Percentiles rank a stretch among this genome's conserved stretches.
These are phyloP conservation scores for Mythimna ferrago DNA, from an alignment of 2,888 invertebrate genomes.

Conservation along the genomic window DNA sequence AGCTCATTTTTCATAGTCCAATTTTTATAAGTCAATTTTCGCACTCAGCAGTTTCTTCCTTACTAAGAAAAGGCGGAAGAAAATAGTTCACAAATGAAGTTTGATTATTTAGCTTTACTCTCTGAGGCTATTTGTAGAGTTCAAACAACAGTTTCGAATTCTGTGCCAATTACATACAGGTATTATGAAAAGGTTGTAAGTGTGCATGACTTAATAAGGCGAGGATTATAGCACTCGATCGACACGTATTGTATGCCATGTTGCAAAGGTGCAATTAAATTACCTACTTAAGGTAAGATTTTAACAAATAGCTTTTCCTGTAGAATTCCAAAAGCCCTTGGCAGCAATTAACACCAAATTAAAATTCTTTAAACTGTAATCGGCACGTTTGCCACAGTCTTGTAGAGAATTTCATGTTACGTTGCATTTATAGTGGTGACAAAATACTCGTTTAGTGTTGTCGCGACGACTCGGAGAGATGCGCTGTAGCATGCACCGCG, in stretches of 20 bases:
- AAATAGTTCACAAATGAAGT: conserved; percentile 35
- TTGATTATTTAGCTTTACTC: conserved; percentile 28
- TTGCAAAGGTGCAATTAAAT: conserved; percentile 19
- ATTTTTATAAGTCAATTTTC: neutral
- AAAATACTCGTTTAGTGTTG: conserved; percentile 65
- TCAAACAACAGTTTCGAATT: conserved; percentile 44
- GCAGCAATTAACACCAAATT: conserved; percentile 10
- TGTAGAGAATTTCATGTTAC: conserved; percentile 49
- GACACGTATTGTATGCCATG: conserved; percentile 20
- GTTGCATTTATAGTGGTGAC: conserved; percentile 64
- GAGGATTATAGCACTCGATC: conserved; percentile 28
- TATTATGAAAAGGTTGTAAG: conserved; percentile 42
- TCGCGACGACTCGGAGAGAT: conserved; percentile 58
- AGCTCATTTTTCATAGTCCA: too few species aligned
- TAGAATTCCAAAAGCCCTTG: conserved; percentile 1
- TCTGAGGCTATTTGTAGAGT: conserved; percentile 34
- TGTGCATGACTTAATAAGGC: conserved; percentile 37
- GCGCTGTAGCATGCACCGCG: conserved; percentile 61
- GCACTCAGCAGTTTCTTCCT: neutral
- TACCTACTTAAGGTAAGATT: neutral
- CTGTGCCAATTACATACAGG: conserved; percentile 34
- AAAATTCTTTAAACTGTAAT: conserved; percentile 22
- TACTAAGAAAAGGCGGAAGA: conserved; percentile 33
- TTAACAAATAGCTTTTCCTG: conserved; percentile 1
- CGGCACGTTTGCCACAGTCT: conserved; percentile 17